These are phyloP conservation scores for Saccostrea echinata DNA, from an alignment of 1,140 invertebrate species.

Conservation along the genomic window DNA sequence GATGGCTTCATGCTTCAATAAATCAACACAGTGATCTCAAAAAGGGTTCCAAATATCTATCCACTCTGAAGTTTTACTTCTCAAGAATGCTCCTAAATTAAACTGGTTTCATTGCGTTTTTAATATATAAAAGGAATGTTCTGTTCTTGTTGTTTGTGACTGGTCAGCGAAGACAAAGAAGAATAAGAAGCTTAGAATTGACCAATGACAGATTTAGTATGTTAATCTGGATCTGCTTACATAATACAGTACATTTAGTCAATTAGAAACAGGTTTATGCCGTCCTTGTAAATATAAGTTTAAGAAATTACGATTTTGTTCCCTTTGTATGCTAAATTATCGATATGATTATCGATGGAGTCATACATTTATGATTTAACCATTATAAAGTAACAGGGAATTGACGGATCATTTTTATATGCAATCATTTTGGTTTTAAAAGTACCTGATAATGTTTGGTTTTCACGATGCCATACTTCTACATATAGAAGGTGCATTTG, in stretches of 20 bases:
- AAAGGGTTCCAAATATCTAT: neutral
- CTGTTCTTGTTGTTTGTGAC: neutral
- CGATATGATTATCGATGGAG: too few relatives aligned
- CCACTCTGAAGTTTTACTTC: neutral
- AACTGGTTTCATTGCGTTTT: neutral
- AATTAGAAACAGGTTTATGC: neutral
- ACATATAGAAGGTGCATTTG: too few relatives aligned
- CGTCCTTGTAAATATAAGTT: too few relatives aligned
- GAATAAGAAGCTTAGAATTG: slow-evolving; percentile 14
- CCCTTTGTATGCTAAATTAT: too few relatives aligned
- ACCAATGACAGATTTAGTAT: neutral
- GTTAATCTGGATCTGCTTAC: neutral
- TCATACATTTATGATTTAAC: too few relatives aligned
- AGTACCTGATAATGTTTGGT: too few relatives aligned
- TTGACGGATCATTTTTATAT: too few relatives aligned
- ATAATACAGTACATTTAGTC: neutral
- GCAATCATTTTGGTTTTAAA: too few relatives aligned
- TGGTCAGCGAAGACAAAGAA: neutral
- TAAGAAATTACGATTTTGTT: too few relatives aligned
- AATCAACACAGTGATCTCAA: neutral
- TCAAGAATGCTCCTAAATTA: too few relatives aligned
- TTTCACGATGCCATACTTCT: too few relatives aligned
- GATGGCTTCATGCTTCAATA: neutral
- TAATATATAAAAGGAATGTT: neutral
- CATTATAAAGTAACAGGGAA: too few relatives aligned